Base-by-base conservation (phyloP, 2,797 vertebrate species). In the Percopsis omiscomaycus region DNA sequence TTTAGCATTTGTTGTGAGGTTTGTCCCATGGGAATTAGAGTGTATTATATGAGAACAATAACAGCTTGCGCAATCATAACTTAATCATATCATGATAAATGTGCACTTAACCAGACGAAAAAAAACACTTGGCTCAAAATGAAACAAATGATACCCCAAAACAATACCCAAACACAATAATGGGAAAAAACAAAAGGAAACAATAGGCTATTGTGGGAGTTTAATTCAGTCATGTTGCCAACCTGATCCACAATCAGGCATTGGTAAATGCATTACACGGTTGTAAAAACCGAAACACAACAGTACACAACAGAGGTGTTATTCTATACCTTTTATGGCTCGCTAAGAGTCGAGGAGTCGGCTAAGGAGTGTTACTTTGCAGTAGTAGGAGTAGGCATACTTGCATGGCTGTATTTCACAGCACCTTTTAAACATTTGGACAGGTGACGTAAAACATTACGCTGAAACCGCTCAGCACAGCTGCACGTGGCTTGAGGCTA, bases 271-370 rank as follows among this genome's bases (percentile, higher is more conserved):
- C 37, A 42, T 42, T 42, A 42, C 9, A 37, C 5, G 8, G 32
- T 8, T 37, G 37, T 42, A 42, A 42, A 6, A 42, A 42, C 2
- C 37, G 8, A 42, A 42, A 9, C 37, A 42, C 37, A 42, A 1
- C 6, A 42, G 37, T 42, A 59, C 56, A 60, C 64, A 74, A 66
- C 68, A 74, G 64, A 68, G 59, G 32, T 6, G 69, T 78, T 59
- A 64, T 68, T 69, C 22, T 75, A 59, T 30, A 63, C 74, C 74
- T 60, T 80, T 78, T 75, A 81, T 69, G 86, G 79, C 53, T 77
- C 48, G 54, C 66, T 79, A 61, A 42, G 62, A 66, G 47, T 55
- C 68, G 57, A 66, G 70, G 56, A 59, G 66, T 4, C 68, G 42
- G 51, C 58, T 59, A 71, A 74, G 53, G 66, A 61, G 58, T 13